phyloP scores from a whole-genome alignment of 2,797 vertebrate species.

The Fistularia tabacaria region DNA sequence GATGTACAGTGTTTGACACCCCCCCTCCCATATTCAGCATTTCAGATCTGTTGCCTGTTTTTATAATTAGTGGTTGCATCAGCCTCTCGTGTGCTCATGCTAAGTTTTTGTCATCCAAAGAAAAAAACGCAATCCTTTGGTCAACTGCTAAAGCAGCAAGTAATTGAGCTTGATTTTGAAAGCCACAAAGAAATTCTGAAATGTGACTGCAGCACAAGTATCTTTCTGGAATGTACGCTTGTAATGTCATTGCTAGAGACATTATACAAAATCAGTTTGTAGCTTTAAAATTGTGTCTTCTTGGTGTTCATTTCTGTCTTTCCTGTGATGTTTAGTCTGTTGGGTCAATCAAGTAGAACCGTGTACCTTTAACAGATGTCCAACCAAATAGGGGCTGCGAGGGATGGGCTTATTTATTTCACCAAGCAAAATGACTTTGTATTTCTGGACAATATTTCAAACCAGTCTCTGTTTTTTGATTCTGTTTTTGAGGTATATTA shows the following conservation, averaged over 20 bases:
- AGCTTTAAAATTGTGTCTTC: constrained; percentile 65
- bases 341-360: constrained; percentile 48
- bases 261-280: constrained; percentile 75
- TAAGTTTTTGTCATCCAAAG: constrained; percentile 68
- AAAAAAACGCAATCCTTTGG: constrained; percentile 45
- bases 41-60: constrained; percentile 50
- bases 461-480: constrained; percentile 27
- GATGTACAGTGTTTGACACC: constrained; percentile 49
- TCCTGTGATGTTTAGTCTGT: constrained; percentile 37
- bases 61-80: constrained; percentile 75
- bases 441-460: constrained; percentile 37
- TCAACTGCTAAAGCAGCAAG: constrained; percentile 50
- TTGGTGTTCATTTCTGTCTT: constrained; percentile 20
- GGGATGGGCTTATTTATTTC: constrained; percentile 73
- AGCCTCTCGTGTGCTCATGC: constrained; percentile 62
- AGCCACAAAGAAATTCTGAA: constrained; percentile 66
- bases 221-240: constrained; percentile 72
- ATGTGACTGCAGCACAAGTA: constrained; percentile 68
- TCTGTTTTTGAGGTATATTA: constrained; percentile 6
- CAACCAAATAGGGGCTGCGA: constrained; percentile 55
- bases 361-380: constrained; percentile 51
- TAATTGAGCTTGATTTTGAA: constrained; percentile 37
- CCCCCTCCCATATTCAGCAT: constrained; percentile 31
- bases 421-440: constrained; percentile 44
- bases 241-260: constrained; percentile 63